phyloP scores from a whole-genome alignment of 2,797 vertebrate genomes.

The Manis crassicaudata region DNA sequence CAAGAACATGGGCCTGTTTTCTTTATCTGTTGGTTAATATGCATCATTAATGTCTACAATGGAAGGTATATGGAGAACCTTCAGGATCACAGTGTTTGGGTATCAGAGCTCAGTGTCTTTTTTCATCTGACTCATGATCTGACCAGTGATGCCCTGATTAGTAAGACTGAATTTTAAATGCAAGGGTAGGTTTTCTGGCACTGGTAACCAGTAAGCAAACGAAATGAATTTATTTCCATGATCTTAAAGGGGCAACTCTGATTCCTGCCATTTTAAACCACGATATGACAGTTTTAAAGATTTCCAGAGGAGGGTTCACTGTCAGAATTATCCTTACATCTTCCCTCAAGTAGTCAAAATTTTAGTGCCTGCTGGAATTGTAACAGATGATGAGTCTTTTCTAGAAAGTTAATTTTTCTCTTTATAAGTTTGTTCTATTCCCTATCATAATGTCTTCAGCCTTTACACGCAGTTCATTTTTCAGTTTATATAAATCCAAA shows the following conservation, averaged over 20 bases:
- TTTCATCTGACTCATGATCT: background rate
- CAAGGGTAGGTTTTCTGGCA: background rate
- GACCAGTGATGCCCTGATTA: background rate
- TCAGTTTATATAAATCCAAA: background rate
- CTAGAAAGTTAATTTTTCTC: background rate
- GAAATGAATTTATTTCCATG: background rate
- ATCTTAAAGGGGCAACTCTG: background rate
- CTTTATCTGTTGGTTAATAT: background rate
- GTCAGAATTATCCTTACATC: background rate
- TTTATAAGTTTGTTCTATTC: background rate
- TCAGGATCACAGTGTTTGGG: background rate
- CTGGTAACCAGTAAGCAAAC: background rate
- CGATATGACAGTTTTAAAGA: background rate
- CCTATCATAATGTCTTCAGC: background rate
- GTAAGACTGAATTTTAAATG: conserved; percentile 11
- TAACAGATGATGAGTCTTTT: background rate
- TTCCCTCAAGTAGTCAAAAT: background rate
- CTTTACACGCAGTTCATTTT: background rate
- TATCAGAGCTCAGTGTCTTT: background rate
- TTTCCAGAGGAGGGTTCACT: background rate
- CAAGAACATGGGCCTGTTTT: background rate
- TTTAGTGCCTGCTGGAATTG: background rate
- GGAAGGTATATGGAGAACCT: background rate
- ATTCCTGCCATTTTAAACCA: background rate
- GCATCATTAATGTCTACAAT: background rate